Base-by-base conservation (phyloP, 1,140 invertebrate genomes). In the Brachionus paranguensis region DNA sequence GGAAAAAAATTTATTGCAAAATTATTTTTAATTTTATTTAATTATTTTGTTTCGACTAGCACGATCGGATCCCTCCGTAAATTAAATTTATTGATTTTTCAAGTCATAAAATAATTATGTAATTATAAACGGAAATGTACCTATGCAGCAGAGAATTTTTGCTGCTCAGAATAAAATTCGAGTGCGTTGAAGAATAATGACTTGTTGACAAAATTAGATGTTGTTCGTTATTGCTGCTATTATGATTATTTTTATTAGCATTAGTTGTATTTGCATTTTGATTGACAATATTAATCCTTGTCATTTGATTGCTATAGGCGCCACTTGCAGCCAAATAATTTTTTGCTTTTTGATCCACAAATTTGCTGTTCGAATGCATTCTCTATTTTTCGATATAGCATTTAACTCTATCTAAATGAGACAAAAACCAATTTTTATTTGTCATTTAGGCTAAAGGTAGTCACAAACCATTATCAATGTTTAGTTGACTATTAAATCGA, bases 11-110 rank as follows among this genome's bases (percentile, higher is more conserved):
- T 76, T 50, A 76, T 50, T 76, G 72, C 41, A 76, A 76, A 50
- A 76, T 50, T 76, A 50, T 76, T 76, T 76, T 76, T 76, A 50
- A 50, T 76, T 50, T 76, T 76, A 76, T 76, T 76, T 76, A 76
- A 72, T 43, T 72, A 17, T 72, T 37, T 1, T 68, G 29, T 33
- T 68, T 33, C 33, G 27, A 68, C n/a, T 33, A 41, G 12, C 12
- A 37, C 27, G 11, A 43, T 43, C 33, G 68, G 68, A 12, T 43
- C 41, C 37, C 37, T 72, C 37, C 12, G 8, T 41, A 37, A 43
- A 41, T 20, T 41, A 41, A 72, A 17, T 41, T 72, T 72, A 72
- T 72, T 72, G 68, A 72, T 72, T 72, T 41, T 8, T 43, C 37
- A 68, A 68, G 27, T 33, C 27, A 33, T 33, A 68, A 33, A 68